Conservation (phyloP, 2,797 vertebrate genomes). For the Onychomys torridus region DNA sequence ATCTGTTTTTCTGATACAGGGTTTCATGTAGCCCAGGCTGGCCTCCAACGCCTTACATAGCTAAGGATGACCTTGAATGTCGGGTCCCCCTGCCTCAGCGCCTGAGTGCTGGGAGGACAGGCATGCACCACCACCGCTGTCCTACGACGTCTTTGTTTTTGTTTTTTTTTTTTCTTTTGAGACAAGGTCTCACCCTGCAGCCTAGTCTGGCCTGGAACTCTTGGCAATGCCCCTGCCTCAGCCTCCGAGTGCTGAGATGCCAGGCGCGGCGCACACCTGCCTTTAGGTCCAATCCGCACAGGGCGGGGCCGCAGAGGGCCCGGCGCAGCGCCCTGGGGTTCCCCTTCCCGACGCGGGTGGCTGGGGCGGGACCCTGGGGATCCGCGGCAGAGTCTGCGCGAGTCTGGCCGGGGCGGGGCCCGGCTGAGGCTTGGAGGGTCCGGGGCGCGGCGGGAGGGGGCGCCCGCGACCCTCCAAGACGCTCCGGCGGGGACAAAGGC, state of each 20-base stretch:
- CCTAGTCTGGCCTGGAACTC: not conserved
- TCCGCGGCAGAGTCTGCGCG: not conserved
- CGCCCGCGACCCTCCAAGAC: conserved; percentile 76
- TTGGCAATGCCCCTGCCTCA: not conserved
- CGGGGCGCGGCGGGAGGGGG: conserved; percentile 80
- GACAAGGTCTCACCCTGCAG: not conserved
- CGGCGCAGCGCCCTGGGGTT: not conserved
- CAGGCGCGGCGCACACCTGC: not conserved
- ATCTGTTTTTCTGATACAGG: not conserved
- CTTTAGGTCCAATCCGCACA: not conserved
- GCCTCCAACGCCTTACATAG: not conserved
- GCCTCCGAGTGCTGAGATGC: not conserved
- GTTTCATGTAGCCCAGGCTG: not conserved
- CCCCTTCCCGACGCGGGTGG: not conserved
- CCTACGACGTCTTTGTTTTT: not conserved
- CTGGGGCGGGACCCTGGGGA: not conserved
- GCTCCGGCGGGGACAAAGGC: conserved; percentile 80
- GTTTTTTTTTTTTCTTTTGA: not conserved
- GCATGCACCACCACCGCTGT: not conserved
- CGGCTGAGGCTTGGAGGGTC: not conserved
- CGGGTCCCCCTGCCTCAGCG: not conserved
- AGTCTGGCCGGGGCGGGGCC: not conserved
- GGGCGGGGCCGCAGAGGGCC: not conserved
- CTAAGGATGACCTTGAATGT: not conserved
- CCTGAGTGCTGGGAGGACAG: not conserved